Base-by-base conservation (phyloP, 1,140 invertebrate genomes). In the Proales similis region DNA sequence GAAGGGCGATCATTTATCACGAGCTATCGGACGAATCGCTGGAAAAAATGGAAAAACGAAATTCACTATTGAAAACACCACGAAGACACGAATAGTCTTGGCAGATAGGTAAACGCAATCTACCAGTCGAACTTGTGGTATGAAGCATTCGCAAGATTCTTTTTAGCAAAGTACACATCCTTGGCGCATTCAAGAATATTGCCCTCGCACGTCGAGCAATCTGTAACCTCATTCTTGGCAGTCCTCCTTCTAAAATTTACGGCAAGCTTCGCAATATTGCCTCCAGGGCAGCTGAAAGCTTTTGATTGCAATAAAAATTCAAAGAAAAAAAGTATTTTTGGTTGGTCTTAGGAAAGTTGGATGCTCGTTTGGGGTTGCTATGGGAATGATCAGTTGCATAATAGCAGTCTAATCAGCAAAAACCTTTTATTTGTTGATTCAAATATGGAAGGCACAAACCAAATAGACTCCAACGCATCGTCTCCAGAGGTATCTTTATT, bases 51-150 rank as follows among this genome's bases (percentile, higher is more conserved):
- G 94, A 19, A 82, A 88, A 64, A 98, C 91, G 3, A 98, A 95
- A 72, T 96, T 89, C 69, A 95, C 92, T 2, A 97, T 99, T 71
- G 94, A 99, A 79, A 99, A 99, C 78, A 89, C 88, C 0, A 98
- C 94, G 7, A 97, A 95, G 78, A 97, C 93, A 0, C 84, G 95
- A 75, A 96, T 99, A 69, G 89, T 99, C 19, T 75, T 99, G 49
- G 93, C 93, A 38, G 92, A 97, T 71, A 83, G 81, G 64, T 78
- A 67, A 64, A 66, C 67, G 14, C 27, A 43, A 32, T 29, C 38
- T 66, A 5, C n/a, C n/a, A n/a, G n/a, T n/a, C n/a, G 27, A 32
- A 46, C 24, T 63, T 12, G 9, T 24, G 12, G 11, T 12, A 7
- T 20, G 30, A 3, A 45, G 12, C 27, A 17, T 64, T 43, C 5